Base-by-base conservation (phyloP, 2,797 vertebrate genomes). In the Falco columbarius region DNA sequence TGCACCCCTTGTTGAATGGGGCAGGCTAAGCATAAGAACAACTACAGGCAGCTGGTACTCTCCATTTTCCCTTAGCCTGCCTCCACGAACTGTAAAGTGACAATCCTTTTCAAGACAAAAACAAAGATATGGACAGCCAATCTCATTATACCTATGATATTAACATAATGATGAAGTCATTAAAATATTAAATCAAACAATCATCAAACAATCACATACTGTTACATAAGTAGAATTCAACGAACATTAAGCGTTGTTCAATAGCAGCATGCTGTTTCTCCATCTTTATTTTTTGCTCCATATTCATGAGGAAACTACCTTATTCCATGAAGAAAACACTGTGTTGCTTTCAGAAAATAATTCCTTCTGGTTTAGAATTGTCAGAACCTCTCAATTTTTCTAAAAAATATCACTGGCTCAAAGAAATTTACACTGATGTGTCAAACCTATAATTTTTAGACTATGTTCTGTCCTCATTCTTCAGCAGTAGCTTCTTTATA, bases 21-120 rank as follows among this genome's bases (percentile, higher is more conserved):
- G 99, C 51, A 99, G 98, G 88, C 98, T 99, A 94, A 99, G 98
- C 99, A 99, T 99, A 62, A 99, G 98, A 84, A 99, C 99, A 83
- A 99, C 99, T 5, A 99, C 98, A 1, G 99, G 99, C 34, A 99
- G 98, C 92, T 99, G 99, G 92, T 99, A 99, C 92, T 98, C 97
- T 47, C 98, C 99, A 4, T 98, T 97, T 85, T 99, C 98, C 97
- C 97, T 98, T 79, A 97, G 79, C 42, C 99, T 98, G 71, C 99
- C 99, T 11, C 99, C 99, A 6, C 99, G 99, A 96, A 99, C 99
- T 83, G 99, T 99, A 85, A 99, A 99, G 96, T 99, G 99, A 96
- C 99, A 99, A 86, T 99, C 99, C 99, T 99, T 86, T 74, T 12
- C 44, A 71, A 90, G 55, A 59, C 14, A 89, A 89, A 94, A 93